phyloP scores from a whole-genome alignment of 2,113 vertebrate genomes.

The Fulica atra region DNA sequence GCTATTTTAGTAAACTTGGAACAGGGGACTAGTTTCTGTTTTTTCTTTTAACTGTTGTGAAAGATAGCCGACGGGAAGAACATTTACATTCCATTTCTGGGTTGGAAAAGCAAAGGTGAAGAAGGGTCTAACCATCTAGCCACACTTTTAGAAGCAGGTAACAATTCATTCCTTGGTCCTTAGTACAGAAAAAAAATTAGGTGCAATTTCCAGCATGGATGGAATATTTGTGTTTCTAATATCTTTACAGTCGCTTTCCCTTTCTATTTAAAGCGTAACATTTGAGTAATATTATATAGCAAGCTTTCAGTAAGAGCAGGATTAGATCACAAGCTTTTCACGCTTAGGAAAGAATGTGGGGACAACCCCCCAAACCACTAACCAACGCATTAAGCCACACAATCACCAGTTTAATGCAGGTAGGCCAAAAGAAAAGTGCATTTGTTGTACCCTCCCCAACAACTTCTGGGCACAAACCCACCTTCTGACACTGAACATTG shows the following conservation, averaged over 20 bases:
- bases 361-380: not conserved
- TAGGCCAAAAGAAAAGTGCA: not conserved
- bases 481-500: not conserved
- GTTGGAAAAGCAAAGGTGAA: not conserved
- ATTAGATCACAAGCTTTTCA: not conserved
- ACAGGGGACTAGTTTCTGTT: not conserved
- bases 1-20: too few species aligned
- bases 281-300: not conserved
- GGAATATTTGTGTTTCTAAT: not conserved
- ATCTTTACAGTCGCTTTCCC: not conserved
- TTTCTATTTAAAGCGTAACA: not conserved
- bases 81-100: not conserved
- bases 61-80: not conserved
- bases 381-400: fast-evolving
- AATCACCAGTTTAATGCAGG: not conserved
- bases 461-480: not conserved
- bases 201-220: not conserved
- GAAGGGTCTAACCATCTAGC: not conserved
- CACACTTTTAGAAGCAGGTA: not conserved
- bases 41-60: not conserved
- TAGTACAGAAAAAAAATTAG: not conserved
- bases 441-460: not conserved
- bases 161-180: not conserved
- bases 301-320: not conserved
- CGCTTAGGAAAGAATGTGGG: not conserved